Percentiles rank a stretch among this genome's conserved stretches.
Conservation (phyloP, 2,113 vertebrate species). For the Eolophus roseicapilla region DNA sequence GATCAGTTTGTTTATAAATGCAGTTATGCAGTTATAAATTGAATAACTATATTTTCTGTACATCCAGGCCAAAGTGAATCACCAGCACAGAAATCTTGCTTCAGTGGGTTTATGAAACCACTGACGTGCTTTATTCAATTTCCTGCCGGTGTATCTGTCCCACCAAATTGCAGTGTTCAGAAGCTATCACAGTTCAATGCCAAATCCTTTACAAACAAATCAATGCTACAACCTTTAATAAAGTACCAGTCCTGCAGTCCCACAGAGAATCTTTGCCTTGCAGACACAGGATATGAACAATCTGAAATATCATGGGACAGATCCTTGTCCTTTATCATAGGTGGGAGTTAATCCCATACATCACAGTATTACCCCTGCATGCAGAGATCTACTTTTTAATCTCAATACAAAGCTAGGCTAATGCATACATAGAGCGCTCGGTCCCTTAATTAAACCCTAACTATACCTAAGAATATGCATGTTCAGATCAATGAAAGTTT, state of each 20-base stretch:
- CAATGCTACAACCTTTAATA: background rate
- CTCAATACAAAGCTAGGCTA: background rate
- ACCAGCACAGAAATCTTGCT: background rate
- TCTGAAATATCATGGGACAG: background rate
- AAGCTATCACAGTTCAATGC: background rate
- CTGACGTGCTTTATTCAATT: background rate
- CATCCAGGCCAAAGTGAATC: background rate
- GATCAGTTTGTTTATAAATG: background rate
- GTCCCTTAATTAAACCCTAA: background rate
- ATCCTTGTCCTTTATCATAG: background rate
- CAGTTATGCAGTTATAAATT: background rate
- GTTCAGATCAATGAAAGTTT: background rate
- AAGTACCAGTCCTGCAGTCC: background rate
- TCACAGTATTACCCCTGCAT: background rate
- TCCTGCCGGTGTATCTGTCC: background rate
- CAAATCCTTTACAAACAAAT: background rate
- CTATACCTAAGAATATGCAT: background rate
- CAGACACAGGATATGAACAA: background rate
- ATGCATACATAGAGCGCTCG: background rate
- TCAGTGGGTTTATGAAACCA: background rate
- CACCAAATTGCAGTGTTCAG: background rate
- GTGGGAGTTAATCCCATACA: background rate
- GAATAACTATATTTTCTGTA: background rate
- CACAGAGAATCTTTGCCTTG: background rate
- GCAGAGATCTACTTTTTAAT: background rate